Evolutionary conservation across 2,797 vertebrate genomes (phyloP), one percentile per base, ranked within the genome.

Genomic region (Rhyacichthys aspro): DNA sequence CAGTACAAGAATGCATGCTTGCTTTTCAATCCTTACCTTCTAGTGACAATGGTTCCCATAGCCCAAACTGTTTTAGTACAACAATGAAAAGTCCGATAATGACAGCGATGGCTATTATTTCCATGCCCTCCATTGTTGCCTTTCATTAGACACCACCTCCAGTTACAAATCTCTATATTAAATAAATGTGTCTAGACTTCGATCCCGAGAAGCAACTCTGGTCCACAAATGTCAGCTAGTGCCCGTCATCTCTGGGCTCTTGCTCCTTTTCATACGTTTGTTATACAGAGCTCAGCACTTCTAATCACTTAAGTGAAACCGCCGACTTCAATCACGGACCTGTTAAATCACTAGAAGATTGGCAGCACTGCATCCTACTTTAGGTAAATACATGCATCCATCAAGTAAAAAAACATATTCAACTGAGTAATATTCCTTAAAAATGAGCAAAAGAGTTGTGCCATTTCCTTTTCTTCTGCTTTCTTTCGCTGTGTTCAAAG

Each of bases 11-110:
- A 36, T 8, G 10, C 11, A 7, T n/a, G 3, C 12, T 9, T 8
- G 9, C 19, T 17, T 47, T 18, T 1, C 9, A 9, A 2, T 69
- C 93, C 23, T 93, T 98, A 98, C 96, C 96, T 93, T 97, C 95
- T 72, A 93, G 80, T 2, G 94, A 94, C 85, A 95, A 89, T 32
- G 95, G 94, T 45, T 97, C 95, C 91, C 94, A 91, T 76, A 96
- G 91, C 64, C 96, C 95, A 76, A 98, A 97, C 90, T 98, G 96
- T 85, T 96, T 98, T 78, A 97, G 95, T 54, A 97, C 94, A 0
- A 95, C 89, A 82, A 94, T 76, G 90, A 96, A 96, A 39, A 98
- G 90, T 72, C 95, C 84, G 33, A 95, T 89, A 64, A 98, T 93
- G 70, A 95, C 96, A 1, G 84, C 89, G 67, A 97, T 89, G 12